These are phyloP conservation scores for Amiota communis DNA, from an alignment of 2,888 invertebrate species.

Conservation along the genomic window DNA sequence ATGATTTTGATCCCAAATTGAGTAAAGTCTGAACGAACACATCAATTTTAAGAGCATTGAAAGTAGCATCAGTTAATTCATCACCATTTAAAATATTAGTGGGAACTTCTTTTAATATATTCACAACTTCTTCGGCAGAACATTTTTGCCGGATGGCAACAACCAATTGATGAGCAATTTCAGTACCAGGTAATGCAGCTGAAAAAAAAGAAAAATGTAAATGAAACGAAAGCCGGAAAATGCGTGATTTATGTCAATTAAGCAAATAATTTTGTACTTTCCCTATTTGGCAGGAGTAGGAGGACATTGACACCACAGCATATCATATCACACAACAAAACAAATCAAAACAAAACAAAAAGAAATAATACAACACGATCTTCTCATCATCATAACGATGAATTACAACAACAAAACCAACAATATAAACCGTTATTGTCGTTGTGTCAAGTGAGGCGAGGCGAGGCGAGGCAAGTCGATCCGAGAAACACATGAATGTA, in stretches of 20 bases:
- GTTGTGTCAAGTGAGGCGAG: slow-evolving; percentile 12
- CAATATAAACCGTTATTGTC: background rate
- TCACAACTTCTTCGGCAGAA: slow-evolving; percentile 90
- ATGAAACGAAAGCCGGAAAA: too few species aligned
- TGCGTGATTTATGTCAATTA: too few species aligned
- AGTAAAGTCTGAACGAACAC: slow-evolving; percentile 97
- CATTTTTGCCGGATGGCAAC: slow-evolving; percentile 91
- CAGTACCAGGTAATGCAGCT: slow-evolving; percentile 85
- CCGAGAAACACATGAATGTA: background rate
- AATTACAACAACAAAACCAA: too few species aligned
- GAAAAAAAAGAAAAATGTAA: slow-evolving; percentile 36
- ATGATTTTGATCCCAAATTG: slow-evolving; percentile 95
- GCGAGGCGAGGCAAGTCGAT: too few species aligned
- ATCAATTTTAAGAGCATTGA: slow-evolving; percentile 95
- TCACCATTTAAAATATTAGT: slow-evolving; percentile 79
- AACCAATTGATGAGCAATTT: slow-evolving; percentile 89
- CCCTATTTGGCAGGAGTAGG: too few species aligned
- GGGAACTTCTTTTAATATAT: slow-evolving; percentile 89
- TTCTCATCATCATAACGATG: too few species aligned
- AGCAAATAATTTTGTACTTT: too few species aligned
- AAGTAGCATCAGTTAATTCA: slow-evolving; percentile 80
- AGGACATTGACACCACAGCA: too few species aligned
- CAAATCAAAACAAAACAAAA: too few species aligned
- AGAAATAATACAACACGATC: too few species aligned
- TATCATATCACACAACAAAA: too few species aligned